Base-by-base conservation (phyloP, 1,140 invertebrate species). In the Probaryconus sp. region DNA sequence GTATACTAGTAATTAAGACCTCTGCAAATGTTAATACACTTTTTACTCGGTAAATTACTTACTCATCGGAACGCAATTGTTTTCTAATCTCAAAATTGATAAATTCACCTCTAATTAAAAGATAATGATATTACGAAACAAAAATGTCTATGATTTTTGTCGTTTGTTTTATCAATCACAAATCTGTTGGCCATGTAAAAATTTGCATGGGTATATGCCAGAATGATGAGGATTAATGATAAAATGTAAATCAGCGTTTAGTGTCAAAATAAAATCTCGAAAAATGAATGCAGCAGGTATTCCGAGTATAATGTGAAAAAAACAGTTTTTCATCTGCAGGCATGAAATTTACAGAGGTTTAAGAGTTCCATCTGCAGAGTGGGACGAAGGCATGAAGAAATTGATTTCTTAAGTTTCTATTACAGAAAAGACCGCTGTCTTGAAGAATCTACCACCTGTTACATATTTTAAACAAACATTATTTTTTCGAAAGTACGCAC, bases 361-460 rank as follows among this genome's bases (percentile, higher is more conserved):
- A 10, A 4, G 30, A 47, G n/a, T 31, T 48, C 2, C 63, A 58
- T 56, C 51, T 58, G 51, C 21, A 43, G 42, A 10, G 48, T 30
- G 18, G 9, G 2, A 2, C 18, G 10, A 24, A 30, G 16, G 40
- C 40, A 65, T 24, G 33, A 56, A 42, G n/a, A 58, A 69, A 60
- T 51, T 26, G 47, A 69, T 69, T 69, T 69, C 28, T 43, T 50
- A 37, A 43, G 65, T 69, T 53, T 60, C 30, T 20, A 14, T 11
- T 35, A 47, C 35, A 37, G 9, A 20, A 60, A 60, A 69, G 38
- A 53, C 31, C 65, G 50, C 21, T 45, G 53, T 69, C 60, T 69
- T 35, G 30, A 53, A 69, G 60, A 51, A 45, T 60, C 47, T 35
- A 69, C 33, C 65, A 69, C 65, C 65, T 69, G 65, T 69, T 69